A percentile compares a stretch with the other conserved stretches of the same genome.
Conservation (phyloP, 2,888 invertebrate genomes). For the Drosophila lutescens region DNA sequence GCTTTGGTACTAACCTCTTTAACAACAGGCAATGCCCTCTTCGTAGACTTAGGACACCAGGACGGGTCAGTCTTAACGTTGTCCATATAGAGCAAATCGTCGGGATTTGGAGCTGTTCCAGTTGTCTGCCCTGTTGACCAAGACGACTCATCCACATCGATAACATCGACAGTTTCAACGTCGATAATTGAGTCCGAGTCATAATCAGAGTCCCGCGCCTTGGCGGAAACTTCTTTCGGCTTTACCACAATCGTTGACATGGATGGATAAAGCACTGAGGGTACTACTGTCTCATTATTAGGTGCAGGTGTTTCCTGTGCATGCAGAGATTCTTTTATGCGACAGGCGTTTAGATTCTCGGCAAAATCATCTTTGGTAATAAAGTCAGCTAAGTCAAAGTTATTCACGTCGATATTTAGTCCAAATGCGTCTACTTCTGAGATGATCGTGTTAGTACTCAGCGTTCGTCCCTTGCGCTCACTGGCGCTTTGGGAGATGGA, state of each 20-base stretch:
- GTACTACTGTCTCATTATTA: neutral
- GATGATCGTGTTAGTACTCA: conserved; percentile 74
- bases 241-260: neutral
- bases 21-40: conserved; percentile 44
- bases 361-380: conserved; percentile 83
- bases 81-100: conserved; percentile 73
- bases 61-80: conserved; percentile 82
- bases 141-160: conserved; percentile 73
- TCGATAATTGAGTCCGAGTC: conserved; percentile 84
- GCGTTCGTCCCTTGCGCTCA: conserved; percentile 68
- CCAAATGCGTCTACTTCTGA: conserved; percentile 80
- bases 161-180: conserved; percentile 82
- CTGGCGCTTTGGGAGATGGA: conserved; percentile 3
- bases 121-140: conserved; percentile 23
- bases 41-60: conserved; percentile 77
- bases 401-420: conserved; percentile 79
- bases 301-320: neutral
- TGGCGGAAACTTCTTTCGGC: conserved; percentile 40
- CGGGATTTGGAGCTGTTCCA: conserved; percentile 22
- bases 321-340: conserved; percentile 17
- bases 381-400: conserved; percentile 83
- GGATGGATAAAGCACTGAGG: neutral
- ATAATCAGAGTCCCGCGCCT: conserved; percentile 70
- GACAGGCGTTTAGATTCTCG: conserved; percentile 47
- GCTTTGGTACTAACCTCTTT: conserved; percentile 71